A percentile compares a stretch with the other conserved stretches of the same genome.
Evolutionary conservation across 2,888 invertebrate species (phyloP).

Genomic region (Tachina grossa): DNA sequence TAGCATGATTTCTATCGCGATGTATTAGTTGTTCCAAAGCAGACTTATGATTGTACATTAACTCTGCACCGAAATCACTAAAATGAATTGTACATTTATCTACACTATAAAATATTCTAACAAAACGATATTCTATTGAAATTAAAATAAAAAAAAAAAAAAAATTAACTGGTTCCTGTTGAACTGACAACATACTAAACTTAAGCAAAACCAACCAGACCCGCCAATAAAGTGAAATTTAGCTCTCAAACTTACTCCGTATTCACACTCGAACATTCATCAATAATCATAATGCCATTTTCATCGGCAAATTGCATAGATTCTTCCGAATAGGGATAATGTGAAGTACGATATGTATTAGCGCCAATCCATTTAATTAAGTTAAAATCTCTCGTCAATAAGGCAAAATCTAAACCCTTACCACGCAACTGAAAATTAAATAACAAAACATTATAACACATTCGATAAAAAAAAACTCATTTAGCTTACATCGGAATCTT

Average conservation of each 20-base stretch:
- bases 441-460: background rate
- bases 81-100: background rate
- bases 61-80: conserved; percentile 87
- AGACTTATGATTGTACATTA: conserved; percentile 91
- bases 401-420: conserved; percentile 94
- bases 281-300: conserved; percentile 96
- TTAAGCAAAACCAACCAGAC: too few relatives aligned
- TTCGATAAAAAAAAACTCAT: too few relatives aligned
- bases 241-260: conserved; percentile 86
- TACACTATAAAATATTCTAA: too few relatives aligned
- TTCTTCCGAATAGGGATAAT: conserved; percentile 99
- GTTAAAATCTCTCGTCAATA: conserved; percentile 95
- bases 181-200: too few relatives aligned
- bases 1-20: conserved; percentile 96
- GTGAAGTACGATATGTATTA: conserved; percentile 97
- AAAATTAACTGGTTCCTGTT: too few relatives aligned
- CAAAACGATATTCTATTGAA: too few relatives aligned
- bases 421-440: conserved; percentile 88
- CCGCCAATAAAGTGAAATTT: background rate
- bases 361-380: conserved; percentile 97
- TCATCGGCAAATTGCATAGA: conserved; percentile 96
- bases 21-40: conserved; percentile 93
- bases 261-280: conserved; percentile 97
- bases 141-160: too few relatives aligned
- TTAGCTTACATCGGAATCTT: conserved; percentile 92